These are phyloP conservation scores for Orthonyx spaldingii DNA, from an alignment of 2,113 vertebrate genomes.

Conservation along the genomic window DNA sequence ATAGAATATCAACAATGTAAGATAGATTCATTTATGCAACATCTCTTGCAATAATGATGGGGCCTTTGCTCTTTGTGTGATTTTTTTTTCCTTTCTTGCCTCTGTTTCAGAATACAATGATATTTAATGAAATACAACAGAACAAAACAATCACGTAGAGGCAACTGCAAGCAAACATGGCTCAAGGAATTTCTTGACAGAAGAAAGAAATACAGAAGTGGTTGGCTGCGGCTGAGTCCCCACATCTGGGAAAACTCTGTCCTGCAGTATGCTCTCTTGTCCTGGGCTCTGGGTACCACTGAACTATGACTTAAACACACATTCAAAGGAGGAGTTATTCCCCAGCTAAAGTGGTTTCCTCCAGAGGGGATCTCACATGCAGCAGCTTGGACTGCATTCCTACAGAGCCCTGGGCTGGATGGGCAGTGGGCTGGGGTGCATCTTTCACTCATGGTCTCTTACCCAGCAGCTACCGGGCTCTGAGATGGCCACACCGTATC, in stretches of 20 bases:
- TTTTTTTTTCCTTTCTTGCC: background rate
- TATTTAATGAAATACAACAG: background rate
- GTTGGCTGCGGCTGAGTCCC: background rate
- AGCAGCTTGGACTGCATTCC: background rate
- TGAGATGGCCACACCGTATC: background rate
- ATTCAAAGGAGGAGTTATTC: background rate
- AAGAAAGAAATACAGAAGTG: background rate
- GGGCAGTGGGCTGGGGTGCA: background rate
- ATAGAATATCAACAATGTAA: background rate
- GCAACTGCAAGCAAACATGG: background rate
- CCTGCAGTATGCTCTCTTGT: background rate
- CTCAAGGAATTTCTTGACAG: background rate
- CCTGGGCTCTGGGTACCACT: background rate
- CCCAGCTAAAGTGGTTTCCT: background rate
- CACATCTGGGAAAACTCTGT: background rate
- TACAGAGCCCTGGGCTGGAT: background rate
- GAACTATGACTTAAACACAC: background rate
- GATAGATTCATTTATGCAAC: background rate
- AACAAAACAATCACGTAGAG: background rate
- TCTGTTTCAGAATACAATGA: background rate
- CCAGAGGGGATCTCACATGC: background rate
- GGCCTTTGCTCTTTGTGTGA: background rate
- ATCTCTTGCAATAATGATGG: background rate
- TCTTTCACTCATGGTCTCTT: too few relatives aligned
- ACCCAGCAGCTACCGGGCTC: background rate